A percentile compares a stretch with the other conserved stretches of the same genome.
These are phyloP conservation scores for Drosophila nr. perissopoda DNA, from an alignment of 2,888 invertebrate species.

Conservation along the genomic window DNA sequence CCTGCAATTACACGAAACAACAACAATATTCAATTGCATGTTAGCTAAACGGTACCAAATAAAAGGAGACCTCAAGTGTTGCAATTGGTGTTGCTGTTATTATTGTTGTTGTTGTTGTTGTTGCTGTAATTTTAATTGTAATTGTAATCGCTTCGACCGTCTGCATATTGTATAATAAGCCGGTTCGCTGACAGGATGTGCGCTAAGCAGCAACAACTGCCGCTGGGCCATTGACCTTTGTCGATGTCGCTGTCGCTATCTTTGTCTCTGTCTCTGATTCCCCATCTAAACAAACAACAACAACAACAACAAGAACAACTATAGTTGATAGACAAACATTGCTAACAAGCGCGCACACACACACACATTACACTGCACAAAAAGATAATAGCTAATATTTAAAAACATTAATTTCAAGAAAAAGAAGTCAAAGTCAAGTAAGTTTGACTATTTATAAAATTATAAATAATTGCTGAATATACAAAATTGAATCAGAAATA, in stretches of 20 bases:
- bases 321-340: constrained; percentile 28
- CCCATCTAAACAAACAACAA: constrained; percentile 23
- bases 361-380: constrained; percentile 32
- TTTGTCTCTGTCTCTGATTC: constrained; percentile 36
- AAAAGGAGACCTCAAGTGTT: constrained; percentile 11
- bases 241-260: constrained; percentile 23
- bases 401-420: background rate
- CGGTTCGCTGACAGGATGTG: constrained; percentile 66
- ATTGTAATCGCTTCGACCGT: constrained; percentile 17
- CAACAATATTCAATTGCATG: constrained; percentile 39
- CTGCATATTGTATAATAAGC: constrained; percentile 65
- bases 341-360: constrained; percentile 18
- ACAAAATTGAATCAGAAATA: background rate
- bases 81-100: constrained; percentile 10
- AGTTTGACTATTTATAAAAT: background rate
- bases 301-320: constrained; percentile 17
- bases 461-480: background rate
- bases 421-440: background rate
- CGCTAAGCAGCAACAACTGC: constrained; percentile 38
- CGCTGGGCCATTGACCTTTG: constrained; percentile 49
- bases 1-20: constrained; percentile 58
- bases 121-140: background rate
- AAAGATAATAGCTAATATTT: constrained; percentile 6
- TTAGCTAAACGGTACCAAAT: constrained; percentile 7
- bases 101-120: constrained; percentile 9